Percentiles rank a stretch among this genome's conserved stretches.
Conservation (phyloP, 2,113 vertebrate genomes). For the Verasper variegatus region DNA sequence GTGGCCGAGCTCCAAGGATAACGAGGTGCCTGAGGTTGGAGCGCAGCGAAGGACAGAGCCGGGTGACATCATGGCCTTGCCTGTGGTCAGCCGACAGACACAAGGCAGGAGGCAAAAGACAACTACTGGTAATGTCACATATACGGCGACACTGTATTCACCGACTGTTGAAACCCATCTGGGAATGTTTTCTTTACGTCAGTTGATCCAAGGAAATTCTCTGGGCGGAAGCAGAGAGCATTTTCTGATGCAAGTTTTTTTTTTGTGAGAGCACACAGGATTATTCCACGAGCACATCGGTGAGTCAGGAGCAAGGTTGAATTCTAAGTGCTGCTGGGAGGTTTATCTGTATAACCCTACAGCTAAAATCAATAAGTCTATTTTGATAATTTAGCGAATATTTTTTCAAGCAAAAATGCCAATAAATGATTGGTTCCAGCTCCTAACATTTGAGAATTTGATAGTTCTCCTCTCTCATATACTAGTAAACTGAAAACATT, state of each 20-base stretch:
- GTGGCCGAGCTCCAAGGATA: slow-evolving; percentile 74
- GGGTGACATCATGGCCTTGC: slow-evolving; percentile 66
- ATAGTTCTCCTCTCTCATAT: too few species aligned
- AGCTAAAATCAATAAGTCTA: background rate
- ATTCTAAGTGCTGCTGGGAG: background rate
- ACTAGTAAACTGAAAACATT: too few species aligned
- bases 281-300: background rate
- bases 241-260: background rate
- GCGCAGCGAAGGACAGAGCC: slow-evolving; percentile 20
- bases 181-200: slow-evolving; percentile 25
- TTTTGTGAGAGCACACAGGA: background rate
- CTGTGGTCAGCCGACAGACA: slow-evolving; percentile 58
- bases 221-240: background rate
- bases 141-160: slow-evolving; percentile 19
- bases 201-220: slow-evolving; percentile 11
- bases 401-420: too few species aligned
- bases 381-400: too few species aligned
- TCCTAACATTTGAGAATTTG: too few species aligned
- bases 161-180: slow-evolving; percentile 27
- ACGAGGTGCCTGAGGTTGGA: slow-evolving; percentile 75
- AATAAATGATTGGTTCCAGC: too few species aligned
- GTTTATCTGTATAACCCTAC: background rate
- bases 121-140: slow-evolving; percentile 42
- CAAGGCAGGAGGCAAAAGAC: slow-evolving; percentile 44
- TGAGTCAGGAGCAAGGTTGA: background rate